Evolutionary conservation across 2,113 vertebrate genomes (phyloP).

Genomic region (Emberiza fucata): DNA sequence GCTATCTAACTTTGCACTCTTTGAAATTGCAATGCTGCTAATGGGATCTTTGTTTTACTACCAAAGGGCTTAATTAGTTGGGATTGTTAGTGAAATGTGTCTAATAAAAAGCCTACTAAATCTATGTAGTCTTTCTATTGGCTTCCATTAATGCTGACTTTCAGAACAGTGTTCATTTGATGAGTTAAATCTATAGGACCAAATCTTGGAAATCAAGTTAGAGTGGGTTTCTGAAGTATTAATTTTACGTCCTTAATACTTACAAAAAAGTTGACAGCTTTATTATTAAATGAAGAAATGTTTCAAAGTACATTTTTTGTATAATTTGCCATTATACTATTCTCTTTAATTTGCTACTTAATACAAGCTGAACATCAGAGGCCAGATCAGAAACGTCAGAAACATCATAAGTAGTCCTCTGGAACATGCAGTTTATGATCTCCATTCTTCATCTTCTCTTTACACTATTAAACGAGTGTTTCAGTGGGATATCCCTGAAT

Average conservation of each 20-base stretch:
- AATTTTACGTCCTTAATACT: not conserved
- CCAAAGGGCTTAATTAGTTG: slow-evolving; percentile 56
- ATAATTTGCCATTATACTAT: slow-evolving; percentile 58
- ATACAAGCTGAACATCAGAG: slow-evolving; percentile 62
- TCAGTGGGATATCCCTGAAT: slow-evolving; percentile 62
- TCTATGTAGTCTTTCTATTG: not conserved
- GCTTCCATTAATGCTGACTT: not conserved
- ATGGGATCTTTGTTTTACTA: slow-evolving; percentile 20
- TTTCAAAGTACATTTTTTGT: slow-evolving; percentile 37
- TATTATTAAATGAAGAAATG: not conserved
- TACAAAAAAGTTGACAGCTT: not conserved
- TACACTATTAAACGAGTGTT: slow-evolving; percentile 63
- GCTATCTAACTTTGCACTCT: not conserved
- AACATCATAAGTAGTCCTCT: slow-evolving; percentile 55
- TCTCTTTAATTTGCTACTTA: slow-evolving; percentile 66
- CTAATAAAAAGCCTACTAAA: not conserved
- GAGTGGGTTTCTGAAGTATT: not conserved
- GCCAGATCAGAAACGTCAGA: slow-evolving; percentile 54
- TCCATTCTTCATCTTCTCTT: slow-evolving; percentile 55
- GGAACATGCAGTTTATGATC: slow-evolving; percentile 62
- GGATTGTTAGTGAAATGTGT: slow-evolving; percentile 7
- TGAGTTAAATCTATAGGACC: not conserved
- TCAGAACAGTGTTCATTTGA: not conserved
- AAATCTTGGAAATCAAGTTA: not conserved
- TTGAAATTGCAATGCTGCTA: slow-evolving; percentile 28